Evolutionary conservation across 2,797 vertebrate species (phyloP), one percentile per base, ranked within the genome.

Genomic region (Tapirus indicus): DNA sequence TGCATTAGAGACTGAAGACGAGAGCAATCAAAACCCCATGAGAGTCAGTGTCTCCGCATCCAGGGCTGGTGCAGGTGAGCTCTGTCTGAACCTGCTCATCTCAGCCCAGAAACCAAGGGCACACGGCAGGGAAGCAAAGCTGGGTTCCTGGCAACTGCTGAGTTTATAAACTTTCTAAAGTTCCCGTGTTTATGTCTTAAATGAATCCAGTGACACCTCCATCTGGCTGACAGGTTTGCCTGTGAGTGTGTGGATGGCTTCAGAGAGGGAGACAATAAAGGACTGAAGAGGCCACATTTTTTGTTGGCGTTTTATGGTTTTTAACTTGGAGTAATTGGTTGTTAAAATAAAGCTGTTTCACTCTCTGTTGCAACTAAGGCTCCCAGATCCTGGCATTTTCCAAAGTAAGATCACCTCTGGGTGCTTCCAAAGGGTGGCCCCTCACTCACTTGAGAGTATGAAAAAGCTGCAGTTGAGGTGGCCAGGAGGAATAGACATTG

Each of bases 241-340:
- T n/a, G 38, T 68, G 85, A 13, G 17, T 71, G 13, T 58, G 41
- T 78, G 83, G 21, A 16, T 54, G 87, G 14, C 17, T 47, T 89
- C 83, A 25, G n/a, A 60, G 32, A 71, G 16, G 74, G 80, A 95
- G 82, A 79, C 1, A 66, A 20, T 52, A 74, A 94, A 82, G 94
- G 75, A 80, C 16, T 10, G 62, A 23, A 75, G 58, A 79, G 13
- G 56, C 27, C 66, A 72, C 41, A 41, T 84, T 72, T 89, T 95
- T 80, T 80, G 58, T 83, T 92, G 69, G 44, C 90, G 78, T 95
- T 91, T 97, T 71, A 38, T 91, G 52, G 35, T 69, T 91, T 97
- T 87, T 75, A 91, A 66, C 72, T 93, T 56, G 74, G 27, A 79
- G 58, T 52, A 11, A 69, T 71, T 85, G 58, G 23, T 85, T 88